Evolutionary conservation across 2,113 vertebrate species (phyloP).

Genomic region (Melanotaenia duboulayi): DNA sequence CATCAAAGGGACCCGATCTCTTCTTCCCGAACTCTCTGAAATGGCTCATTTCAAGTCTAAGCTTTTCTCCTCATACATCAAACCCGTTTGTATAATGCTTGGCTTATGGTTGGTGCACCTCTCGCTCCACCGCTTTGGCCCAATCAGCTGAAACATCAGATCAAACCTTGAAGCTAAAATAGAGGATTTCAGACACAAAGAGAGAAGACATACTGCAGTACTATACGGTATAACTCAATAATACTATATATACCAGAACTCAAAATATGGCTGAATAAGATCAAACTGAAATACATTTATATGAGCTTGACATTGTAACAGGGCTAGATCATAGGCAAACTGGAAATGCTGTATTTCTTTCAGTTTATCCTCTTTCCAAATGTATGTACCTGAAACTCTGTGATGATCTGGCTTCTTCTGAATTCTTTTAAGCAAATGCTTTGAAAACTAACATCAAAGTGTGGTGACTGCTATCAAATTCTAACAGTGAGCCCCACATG

Average conservation of each 20-base stretch:
- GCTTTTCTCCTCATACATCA: no score
- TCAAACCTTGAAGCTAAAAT: no score
- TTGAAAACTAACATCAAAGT: constrained; percentile 29
- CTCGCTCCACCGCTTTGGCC: background rate
- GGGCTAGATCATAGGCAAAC: background rate
- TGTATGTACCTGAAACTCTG: background rate
- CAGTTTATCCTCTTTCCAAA: background rate
- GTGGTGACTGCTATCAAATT: background rate
- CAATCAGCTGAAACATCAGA: background rate
- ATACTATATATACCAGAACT: no score
- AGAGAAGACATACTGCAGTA: background rate
- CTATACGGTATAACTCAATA: no score
- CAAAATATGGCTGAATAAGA: background rate
- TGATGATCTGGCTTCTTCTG: background rate
- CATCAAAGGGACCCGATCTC: background rate
- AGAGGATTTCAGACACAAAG: background rate
- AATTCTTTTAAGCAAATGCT: background rate
- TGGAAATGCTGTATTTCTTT: background rate
- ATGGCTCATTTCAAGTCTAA: background rate
- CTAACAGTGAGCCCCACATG: background rate
- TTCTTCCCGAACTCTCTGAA: background rate
- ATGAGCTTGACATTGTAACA: background rate
- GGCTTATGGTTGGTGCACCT: no score
- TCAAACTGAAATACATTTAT: background rate
- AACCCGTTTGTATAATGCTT: no score